Conservation (phyloP, 2,113 vertebrate species). For the Tragulus kanchil region DNA sequence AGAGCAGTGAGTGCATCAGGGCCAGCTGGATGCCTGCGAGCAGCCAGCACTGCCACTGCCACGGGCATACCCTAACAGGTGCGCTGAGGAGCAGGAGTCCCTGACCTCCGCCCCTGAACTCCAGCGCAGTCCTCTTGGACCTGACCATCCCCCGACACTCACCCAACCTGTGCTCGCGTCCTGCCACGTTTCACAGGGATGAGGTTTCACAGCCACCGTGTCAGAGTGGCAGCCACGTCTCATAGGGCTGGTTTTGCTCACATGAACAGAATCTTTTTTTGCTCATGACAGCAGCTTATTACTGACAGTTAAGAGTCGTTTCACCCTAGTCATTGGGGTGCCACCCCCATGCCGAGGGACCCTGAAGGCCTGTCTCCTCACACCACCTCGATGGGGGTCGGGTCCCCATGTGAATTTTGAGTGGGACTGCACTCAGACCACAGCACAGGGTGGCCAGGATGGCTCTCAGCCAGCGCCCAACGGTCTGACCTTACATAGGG, state of each 20-base stretch:
- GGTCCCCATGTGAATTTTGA: not conserved
- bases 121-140: not conserved
- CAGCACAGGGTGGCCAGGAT: not conserved
- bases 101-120: slow-evolving; percentile 30
- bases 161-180: not conserved
- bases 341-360: not conserved
- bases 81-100: not conserved
- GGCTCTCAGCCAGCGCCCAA: not conserved
- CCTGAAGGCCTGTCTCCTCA: not conserved
- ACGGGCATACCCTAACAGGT: too few relatives aligned
- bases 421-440: not conserved
- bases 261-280: not conserved
- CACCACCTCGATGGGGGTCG: not conserved
- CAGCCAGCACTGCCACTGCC: too few relatives aligned
- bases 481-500: not conserved
- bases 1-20: not conserved
- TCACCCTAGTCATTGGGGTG: not conserved
- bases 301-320: not conserved
- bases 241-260: not conserved
- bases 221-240: not conserved
- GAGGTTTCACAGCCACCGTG: not conserved
- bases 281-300: not conserved
- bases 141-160: not conserved
- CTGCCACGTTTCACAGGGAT: not conserved
- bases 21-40: too few relatives aligned